These are phyloP conservation scores for Ctena decussata DNA, from an alignment of 2,888 invertebrate genomes.

Conservation along the genomic window DNA sequence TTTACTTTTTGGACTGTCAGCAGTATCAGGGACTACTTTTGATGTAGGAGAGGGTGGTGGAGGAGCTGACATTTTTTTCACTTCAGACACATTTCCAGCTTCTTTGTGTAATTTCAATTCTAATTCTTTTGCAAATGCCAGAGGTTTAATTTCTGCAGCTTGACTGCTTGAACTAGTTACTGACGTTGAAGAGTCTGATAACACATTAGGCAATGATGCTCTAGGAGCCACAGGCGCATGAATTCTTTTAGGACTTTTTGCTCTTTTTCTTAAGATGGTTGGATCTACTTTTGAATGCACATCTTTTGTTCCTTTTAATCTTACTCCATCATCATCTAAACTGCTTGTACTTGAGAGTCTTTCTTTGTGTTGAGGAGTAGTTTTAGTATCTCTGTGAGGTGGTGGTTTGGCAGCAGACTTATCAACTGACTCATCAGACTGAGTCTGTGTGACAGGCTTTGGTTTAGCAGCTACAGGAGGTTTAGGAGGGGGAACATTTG, in stretches of 20 bases:
- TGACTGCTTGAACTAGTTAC: constrained; percentile 35
- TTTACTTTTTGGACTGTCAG: constrained; percentile 44
- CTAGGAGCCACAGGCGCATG: constrained; percentile 73
- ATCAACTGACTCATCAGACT: constrained; percentile 15
- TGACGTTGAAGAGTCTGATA: constrained; percentile 45
- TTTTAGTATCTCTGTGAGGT: not conserved
- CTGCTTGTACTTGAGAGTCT: constrained; percentile 28
- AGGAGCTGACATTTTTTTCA: constrained; percentile 55
- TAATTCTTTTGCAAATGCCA: constrained; percentile 77
- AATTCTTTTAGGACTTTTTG: constrained; percentile 80
- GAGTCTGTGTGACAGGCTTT: constrained; percentile 15
- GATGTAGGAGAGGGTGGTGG: constrained; percentile 53
- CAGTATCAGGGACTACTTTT: constrained; percentile 24
- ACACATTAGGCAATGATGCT: constrained; percentile 57
- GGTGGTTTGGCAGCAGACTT: not conserved
- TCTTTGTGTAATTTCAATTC: constrained; percentile 74
- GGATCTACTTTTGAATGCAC: constrained; percentile 48
- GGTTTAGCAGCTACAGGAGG: constrained; percentile 49
- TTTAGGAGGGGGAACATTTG: constrained; percentile 56
- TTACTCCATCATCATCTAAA: constrained; percentile 32
- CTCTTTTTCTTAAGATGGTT: constrained; percentile 70
- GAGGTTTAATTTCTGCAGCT: constrained; percentile 54
- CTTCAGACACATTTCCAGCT: constrained; percentile 27
- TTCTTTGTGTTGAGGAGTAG: constrained; percentile 34
- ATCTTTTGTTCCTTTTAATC: constrained; percentile 20